A percentile compares a stretch with the other conserved stretches of the same genome.
Conservation (phyloP, 1,140 invertebrate genomes). For the Caenorhabditis latens region DNA sequence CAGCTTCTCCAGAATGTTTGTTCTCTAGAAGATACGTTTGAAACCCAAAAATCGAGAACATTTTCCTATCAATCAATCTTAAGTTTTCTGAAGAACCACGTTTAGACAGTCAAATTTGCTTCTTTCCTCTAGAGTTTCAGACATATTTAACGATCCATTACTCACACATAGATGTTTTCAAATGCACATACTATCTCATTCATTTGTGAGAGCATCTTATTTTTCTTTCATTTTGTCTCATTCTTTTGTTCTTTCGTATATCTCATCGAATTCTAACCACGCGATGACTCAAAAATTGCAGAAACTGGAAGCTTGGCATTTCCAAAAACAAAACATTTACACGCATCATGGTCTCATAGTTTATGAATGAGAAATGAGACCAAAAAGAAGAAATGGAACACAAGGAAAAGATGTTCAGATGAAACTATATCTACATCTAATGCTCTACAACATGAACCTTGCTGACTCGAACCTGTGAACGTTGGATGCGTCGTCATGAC, state of each 20-base stretch:
- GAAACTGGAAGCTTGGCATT: neutral
- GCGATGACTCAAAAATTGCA: neutral
- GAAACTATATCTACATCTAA: conserved; percentile 5
- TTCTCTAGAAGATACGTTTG: no score
- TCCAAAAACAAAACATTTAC: neutral
- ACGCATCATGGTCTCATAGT: conserved; percentile 5
- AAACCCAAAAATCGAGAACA: no score
- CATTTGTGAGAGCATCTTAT: conserved; percentile 1
- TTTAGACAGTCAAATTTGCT: no score
- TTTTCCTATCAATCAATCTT: no score
- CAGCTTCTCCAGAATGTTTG: no score
- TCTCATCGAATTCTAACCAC: neutral
- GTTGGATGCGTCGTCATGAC: conserved; percentile 15
- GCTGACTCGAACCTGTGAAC: conserved; percentile 46
- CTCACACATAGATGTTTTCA: no score
- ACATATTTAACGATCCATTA: no score
- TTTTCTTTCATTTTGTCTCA: neutral
- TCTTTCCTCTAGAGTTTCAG: no score
- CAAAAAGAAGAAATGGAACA: neutral
- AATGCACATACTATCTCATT: neutral
- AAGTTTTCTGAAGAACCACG: no score
- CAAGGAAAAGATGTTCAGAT: neutral
- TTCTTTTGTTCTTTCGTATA: no score
- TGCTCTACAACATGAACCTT: conserved; percentile 26
- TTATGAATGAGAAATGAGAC: conserved; percentile 25